These are phyloP conservation scores for Blastobasis adustella DNA, from an alignment of 2,888 invertebrate genomes.

Conservation along the genomic window DNA sequence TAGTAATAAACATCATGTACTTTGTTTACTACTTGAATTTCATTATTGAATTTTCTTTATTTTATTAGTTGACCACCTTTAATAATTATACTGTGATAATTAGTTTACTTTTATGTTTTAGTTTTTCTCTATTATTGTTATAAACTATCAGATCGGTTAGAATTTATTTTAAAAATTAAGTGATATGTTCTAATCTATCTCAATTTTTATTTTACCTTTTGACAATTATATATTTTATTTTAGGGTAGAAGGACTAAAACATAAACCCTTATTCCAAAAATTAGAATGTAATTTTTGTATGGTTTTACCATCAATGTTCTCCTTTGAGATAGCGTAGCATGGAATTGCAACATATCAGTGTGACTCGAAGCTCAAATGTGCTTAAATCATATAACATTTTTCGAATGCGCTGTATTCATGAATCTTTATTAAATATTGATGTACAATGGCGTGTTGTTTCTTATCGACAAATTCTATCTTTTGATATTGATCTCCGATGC, in stretches of 20 bases:
- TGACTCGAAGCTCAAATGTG: too few species aligned
- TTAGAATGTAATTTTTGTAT: neutral
- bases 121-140: constrained; percentile 23
- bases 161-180: constrained; percentile 20
- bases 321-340: too few species aligned
- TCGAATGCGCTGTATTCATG: neutral
- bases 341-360: too few species aligned
- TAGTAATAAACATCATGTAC: too few species aligned
- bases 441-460: constrained; percentile 35
- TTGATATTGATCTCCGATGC: constrained; percentile 57
- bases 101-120: constrained; percentile 27
- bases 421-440: neutral
- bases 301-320: too few species aligned
- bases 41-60: neutral
- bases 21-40: neutral
- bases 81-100: constrained; percentile 17
- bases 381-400: too few species aligned
- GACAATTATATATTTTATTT: constrained; percentile 46
- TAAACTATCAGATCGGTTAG: constrained; percentile 34
- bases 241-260: constrained; percentile 43
- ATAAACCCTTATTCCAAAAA: constrained; percentile 21
- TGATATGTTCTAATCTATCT: too few species aligned
- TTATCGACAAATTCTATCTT: constrained; percentile 54
- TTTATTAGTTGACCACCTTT: constrained; percentile 13
- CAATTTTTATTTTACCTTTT: constrained; percentile 47